A percentile compares a stretch with the other conserved stretches of the same genome.
Evolutionary conservation across 1,140 invertebrate genomes (phyloP).

Genomic region (Drosophila mayri): DNA sequence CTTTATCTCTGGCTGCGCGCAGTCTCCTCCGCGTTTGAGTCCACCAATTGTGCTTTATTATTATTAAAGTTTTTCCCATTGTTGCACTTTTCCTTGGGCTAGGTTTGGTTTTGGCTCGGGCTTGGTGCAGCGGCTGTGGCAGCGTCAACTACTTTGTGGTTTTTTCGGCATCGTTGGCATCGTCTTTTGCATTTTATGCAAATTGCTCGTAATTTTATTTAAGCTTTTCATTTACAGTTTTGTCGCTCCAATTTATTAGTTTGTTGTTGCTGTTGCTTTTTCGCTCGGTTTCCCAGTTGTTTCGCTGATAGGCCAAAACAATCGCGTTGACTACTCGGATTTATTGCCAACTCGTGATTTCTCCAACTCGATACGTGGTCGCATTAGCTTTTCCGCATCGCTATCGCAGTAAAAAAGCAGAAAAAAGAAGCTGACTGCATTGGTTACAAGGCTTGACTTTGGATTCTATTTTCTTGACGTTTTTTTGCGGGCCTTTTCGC

Average conservation of each 20-base stretch:
- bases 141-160: constrained; percentile 63
- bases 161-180: constrained; percentile 52
- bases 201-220: constrained; percentile 74
- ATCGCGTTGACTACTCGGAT: constrained; percentile 70
- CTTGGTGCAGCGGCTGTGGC: constrained; percentile 16
- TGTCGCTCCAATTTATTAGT: constrained; percentile 75
- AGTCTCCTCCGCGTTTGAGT: constrained; percentile 27
- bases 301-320: constrained; percentile 59
- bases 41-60: constrained; percentile 55
- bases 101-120: constrained; percentile 38
- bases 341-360: constrained; percentile 65
- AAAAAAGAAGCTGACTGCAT: constrained; percentile 46
- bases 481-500: constrained; percentile 29
- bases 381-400: constrained; percentile 65
- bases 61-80: constrained; percentile 75
- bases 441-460: constrained; percentile 31
- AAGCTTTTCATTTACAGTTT: constrained; percentile 78
- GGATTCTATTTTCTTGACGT: constrained; percentile 27
- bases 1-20: constrained; percentile 49
- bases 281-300: constrained; percentile 22
- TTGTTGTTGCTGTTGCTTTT: constrained; percentile 18
- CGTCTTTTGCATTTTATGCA: constrained; percentile 68
- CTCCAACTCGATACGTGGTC: constrained; percentile 58
- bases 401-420: constrained; percentile 8
- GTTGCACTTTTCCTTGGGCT: constrained; percentile 66